These are phyloP conservation scores for Ara ararauna DNA, from an alignment of 2,797 vertebrate species.

Conservation along the genomic window DNA sequence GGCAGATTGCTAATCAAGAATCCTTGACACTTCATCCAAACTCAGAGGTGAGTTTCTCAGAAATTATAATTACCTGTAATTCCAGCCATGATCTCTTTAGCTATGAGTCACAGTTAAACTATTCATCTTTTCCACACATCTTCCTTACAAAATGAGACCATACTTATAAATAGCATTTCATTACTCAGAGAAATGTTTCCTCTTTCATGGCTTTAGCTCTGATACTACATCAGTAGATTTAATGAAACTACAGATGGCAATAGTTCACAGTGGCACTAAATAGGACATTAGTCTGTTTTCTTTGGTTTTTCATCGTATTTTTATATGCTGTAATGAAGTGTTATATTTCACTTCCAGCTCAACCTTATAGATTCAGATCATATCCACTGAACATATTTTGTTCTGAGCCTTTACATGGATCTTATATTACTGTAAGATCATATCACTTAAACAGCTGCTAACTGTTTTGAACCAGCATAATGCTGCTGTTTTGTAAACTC, in stretches of 20 bases:
- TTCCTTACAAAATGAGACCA: background rate
- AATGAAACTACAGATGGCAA: background rate
- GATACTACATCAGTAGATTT: background rate
- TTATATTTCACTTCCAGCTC: background rate
- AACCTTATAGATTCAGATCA: background rate
- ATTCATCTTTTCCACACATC: background rate
- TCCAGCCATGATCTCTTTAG: background rate
- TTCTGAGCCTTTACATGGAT: background rate
- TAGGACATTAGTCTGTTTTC: background rate
- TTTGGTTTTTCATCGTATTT: background rate
- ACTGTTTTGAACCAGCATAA: background rate
- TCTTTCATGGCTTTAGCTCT: background rate
- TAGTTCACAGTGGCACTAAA: background rate
- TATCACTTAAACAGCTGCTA: background rate
- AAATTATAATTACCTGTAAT: conserved; percentile 2
- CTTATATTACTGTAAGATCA: background rate
- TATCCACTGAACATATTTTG: background rate
- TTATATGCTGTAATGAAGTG: background rate
- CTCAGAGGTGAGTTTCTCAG: background rate
- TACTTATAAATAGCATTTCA: background rate
- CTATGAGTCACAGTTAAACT: background rate
- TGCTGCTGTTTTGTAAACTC: background rate
- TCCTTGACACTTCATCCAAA: background rate
- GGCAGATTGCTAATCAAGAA: conserved; percentile 1
- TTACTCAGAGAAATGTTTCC: background rate